Conservation (phyloP, 2,797 vertebrate genomes). For the Chloroceryle inda region DNA sequence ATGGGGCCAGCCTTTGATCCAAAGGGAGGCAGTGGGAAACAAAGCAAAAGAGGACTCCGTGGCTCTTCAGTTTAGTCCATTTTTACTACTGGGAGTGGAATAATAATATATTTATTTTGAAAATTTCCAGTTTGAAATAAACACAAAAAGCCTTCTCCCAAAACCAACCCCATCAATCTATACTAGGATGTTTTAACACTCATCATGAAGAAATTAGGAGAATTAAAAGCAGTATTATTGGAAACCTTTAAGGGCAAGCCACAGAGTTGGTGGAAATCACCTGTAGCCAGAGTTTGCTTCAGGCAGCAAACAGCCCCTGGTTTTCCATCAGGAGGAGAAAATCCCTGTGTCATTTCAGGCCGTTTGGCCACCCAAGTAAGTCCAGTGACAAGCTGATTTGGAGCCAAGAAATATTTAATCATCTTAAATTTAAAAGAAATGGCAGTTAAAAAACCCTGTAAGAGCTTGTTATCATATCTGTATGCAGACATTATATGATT, state of each 20-base stretch:
- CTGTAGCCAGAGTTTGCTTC: neutral
- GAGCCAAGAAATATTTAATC: neutral
- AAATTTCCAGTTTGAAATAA: neutral
- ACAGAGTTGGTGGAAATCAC: neutral
- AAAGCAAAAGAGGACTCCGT: neutral
- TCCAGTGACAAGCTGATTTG: neutral
- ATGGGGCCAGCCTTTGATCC: neutral
- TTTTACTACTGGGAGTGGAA: neutral
- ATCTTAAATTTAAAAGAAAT: neutral
- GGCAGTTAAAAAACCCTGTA: fast-evolving
- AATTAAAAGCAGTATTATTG: neutral
- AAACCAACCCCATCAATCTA: neutral
- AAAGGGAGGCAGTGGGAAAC: neutral
- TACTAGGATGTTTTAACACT: neutral
- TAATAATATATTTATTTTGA: neutral
- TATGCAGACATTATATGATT: neutral
- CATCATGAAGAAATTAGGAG: neutral
- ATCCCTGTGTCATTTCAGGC: neutral
- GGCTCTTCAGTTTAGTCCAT: neutral
- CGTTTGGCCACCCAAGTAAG: neutral
- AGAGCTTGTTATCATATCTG: neutral
- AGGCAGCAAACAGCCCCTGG: neutral
- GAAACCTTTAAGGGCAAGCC: neutral
- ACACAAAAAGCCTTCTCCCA: fast-evolving
- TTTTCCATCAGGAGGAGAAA: neutral